phyloP scores from a whole-genome alignment of 1,140 invertebrate genomes.

The Holotrichia oblita region DNA sequence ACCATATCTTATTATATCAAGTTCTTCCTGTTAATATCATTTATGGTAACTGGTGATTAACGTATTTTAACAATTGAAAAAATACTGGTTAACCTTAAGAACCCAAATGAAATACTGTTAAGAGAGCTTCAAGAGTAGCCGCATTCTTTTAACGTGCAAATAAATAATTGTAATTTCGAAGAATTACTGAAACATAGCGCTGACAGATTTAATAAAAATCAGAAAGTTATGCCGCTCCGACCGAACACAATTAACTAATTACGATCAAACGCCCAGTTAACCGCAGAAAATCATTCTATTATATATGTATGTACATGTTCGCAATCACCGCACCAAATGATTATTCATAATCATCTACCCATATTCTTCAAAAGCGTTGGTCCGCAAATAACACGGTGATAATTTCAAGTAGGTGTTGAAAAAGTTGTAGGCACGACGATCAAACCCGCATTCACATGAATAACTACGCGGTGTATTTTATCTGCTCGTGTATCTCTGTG shows the following conservation, averaged over 20 bases:
- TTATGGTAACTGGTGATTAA: too few species aligned
- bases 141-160: not conserved
- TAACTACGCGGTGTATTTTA: not conserved
- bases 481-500: too few species aligned
- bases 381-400: slow-evolving; percentile 19
- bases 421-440: slow-evolving; percentile 11
- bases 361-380: not conserved
- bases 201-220: not conserved
- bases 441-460: not conserved
- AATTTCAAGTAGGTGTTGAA: slow-evolving; percentile 8
- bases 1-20: too few species aligned
- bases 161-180: not conserved
- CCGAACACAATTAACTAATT: not conserved
- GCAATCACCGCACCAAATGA: not conserved
- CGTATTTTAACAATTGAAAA: too few species aligned
- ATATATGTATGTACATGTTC: not conserved
- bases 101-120: too few species aligned
- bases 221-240: not conserved
- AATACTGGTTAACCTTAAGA: too few species aligned
- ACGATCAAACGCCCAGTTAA: not conserved
- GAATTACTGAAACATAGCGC: not conserved
- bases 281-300: not conserved
- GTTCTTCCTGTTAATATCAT: too few species aligned
- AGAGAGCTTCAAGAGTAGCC: too few species aligned
- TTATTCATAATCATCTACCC: not conserved